These are phyloP conservation scores for Lasioglossum figueresi DNA, from an alignment of 2,888 invertebrate genomes.

Conservation along the genomic window DNA sequence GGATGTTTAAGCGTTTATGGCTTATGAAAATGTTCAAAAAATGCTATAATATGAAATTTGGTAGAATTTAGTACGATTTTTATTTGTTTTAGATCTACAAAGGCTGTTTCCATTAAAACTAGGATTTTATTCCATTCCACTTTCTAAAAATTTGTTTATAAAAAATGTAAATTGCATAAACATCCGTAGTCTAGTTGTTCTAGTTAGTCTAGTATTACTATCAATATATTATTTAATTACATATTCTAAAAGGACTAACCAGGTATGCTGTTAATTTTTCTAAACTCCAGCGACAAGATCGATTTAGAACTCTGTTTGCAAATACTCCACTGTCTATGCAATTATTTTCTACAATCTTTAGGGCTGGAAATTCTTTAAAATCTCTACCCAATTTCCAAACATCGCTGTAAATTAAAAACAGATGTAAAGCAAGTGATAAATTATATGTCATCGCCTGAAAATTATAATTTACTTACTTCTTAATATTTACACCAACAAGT, in stretches of 20 bases:
- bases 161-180: too few relatives aligned
- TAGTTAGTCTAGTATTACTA: too few relatives aligned
- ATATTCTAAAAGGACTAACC: conserved; percentile 79
- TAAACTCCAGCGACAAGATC: conserved; percentile 87
- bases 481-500: conserved; percentile 87
- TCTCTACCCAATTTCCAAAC: conserved; percentile 87
- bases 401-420: conserved; percentile 84
- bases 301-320: conserved; percentile 85
- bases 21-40: too few relatives aligned
- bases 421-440: background rate
- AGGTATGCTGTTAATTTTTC: conserved; percentile 86
- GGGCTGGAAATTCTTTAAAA: conserved; percentile 85
- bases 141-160: too few relatives aligned
- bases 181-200: background rate
- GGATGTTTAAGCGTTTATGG: too few relatives aligned
- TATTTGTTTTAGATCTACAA: too few relatives aligned
- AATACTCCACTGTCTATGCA: conserved; percentile 86
- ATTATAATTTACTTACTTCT: conserved; percentile 84
- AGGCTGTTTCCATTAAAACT: too few relatives aligned
- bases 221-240: background rate
- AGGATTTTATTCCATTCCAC: too few relatives aligned
- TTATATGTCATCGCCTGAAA: background rate
- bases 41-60: too few relatives aligned
- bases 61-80: too few relatives aligned
- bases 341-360: conserved; percentile 85